Evolutionary conservation across 2,113 vertebrate genomes (phyloP), one percentile per base, ranked within the genome.

Genomic region (Sciurus niger): DNA sequence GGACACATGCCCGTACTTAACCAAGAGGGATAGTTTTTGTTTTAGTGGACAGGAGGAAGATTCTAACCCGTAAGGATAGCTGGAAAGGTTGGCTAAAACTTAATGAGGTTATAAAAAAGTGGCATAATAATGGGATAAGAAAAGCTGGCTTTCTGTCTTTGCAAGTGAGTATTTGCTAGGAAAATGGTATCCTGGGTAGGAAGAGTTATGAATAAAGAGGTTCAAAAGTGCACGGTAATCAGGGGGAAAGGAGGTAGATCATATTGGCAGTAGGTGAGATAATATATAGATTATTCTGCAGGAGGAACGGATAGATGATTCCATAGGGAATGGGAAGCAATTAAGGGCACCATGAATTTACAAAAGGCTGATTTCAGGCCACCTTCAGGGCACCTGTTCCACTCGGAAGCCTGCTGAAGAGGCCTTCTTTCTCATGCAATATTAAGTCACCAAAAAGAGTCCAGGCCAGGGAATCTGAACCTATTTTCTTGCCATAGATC

Each of bases 71-170:
- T 40, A 46, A 13, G 46, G 53, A 18, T 55, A 32, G 18, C 40
- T 91, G 65, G 0, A 51, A 22, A 90, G 63, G 77, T 18, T 88
- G 60, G 25, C 48, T 89, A 83, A 70, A 78, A 74, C 51, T 78
- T 60, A 86, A n/a, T 58, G 34, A 91, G 28, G 6, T 91, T 74
- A 48, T 20, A 93, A 94, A 97, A n/a, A 17, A 6, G 55, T 6
- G 58, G 9, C 2, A 17, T 86, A 24, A 82, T 82, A 72, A 78
- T 4, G 78, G 17, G 24, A 28, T 68, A 67, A 53, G 40, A 58
- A 85, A 87, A 73, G 32, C 18, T 84, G 37, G 7, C 63, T 68
- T 91, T 58, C 7, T 18, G 24, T 73, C 46, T 88, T 46, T 53
- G 37, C 18, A 85, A 77, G 43, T 74, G 37, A 58, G 0, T 85